These are phyloP conservation scores for Philopedon plagiatum DNA, from an alignment of 2,888 invertebrate species.

Conservation along the genomic window DNA sequence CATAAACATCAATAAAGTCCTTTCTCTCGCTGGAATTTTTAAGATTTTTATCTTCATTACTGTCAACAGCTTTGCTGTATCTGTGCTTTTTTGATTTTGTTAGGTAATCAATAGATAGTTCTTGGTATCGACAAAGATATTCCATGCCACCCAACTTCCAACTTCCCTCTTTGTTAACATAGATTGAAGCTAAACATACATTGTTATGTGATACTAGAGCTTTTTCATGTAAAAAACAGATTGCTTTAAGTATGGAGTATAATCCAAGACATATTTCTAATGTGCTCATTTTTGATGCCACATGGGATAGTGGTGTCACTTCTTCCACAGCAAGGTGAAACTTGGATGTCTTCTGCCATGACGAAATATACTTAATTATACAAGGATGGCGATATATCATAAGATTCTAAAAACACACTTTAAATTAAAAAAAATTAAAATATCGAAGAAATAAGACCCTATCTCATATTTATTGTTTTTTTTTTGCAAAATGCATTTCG, in stretches of 20 bases:
- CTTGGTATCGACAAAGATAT: constrained; percentile 79
- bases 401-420: constrained; percentile 77
- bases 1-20: constrained; percentile 81
- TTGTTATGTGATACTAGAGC: constrained; percentile 88
- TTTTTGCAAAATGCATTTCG: no score
- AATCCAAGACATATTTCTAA: constrained; percentile 89
- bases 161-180: constrained; percentile 85
- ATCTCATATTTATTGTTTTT: no score
- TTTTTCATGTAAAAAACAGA: constrained; percentile 89
- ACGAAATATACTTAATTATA: constrained; percentile 85
- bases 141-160: constrained; percentile 93
- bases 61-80: constrained; percentile 81
- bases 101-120: constrained; percentile 77
- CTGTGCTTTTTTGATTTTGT: constrained; percentile 76
- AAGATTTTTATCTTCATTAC: constrained; percentile 74
- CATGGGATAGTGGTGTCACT: constrained; percentile 81
- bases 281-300: constrained; percentile 77
- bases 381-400: constrained; percentile 90
- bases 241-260: constrained; percentile 83
- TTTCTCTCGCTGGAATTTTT: constrained; percentile 69
- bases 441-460: no score
- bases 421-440: neutral
- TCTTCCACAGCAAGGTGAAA: constrained; percentile 87
- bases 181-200: constrained; percentile 83
- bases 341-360: constrained; percentile 83